Percentiles rank a stretch among this genome's conserved stretches.
phyloP scores from a whole-genome alignment of 2,113 vertebrate genomes.

The Paramisgurnus dabryanus region DNA sequence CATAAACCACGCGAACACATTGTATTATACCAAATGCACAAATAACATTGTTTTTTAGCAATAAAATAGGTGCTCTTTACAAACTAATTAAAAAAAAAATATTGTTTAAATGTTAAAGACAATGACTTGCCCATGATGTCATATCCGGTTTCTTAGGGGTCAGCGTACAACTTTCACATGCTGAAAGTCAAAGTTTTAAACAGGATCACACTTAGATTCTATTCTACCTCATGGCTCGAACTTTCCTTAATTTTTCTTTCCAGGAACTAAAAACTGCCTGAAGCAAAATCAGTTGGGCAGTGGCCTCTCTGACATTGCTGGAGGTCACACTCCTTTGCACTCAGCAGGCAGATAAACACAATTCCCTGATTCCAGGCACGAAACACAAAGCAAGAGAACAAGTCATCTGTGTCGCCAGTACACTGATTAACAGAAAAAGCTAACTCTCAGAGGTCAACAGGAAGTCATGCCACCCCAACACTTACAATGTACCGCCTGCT shows the following conservation, averaged over 20 bases:
- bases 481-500: constrained; percentile 9
- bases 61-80: too few species aligned
- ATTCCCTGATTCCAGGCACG: constrained; percentile 63
- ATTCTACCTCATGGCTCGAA: constrained; percentile 40
- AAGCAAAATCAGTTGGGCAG: constrained; percentile 40
- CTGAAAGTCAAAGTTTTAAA: too few species aligned
- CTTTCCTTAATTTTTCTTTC: constrained; percentile 15
- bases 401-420: constrained; percentile 65
- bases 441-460: constrained; percentile 60
- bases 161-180: too few species aligned
- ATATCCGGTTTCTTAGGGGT: too few species aligned
- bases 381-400: constrained; percentile 62
- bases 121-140: too few species aligned
- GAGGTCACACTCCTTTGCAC: constrained; percentile 49
- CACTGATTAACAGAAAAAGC: constrained; percentile 73
- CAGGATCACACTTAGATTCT: too few species aligned
- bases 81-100: too few species aligned
- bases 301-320: constrained; percentile 61
- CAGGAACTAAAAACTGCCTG: constrained; percentile 30
- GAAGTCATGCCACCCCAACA: constrained; percentile 59
- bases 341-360: constrained; percentile 50
- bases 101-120: too few species aligned
- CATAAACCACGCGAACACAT: too few species aligned
- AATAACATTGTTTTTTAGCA: too few species aligned
- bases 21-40: too few species aligned